These are phyloP conservation scores for Alethe castanea DNA, from an alignment of 2,113 vertebrate species.

Conservation along the genomic window DNA sequence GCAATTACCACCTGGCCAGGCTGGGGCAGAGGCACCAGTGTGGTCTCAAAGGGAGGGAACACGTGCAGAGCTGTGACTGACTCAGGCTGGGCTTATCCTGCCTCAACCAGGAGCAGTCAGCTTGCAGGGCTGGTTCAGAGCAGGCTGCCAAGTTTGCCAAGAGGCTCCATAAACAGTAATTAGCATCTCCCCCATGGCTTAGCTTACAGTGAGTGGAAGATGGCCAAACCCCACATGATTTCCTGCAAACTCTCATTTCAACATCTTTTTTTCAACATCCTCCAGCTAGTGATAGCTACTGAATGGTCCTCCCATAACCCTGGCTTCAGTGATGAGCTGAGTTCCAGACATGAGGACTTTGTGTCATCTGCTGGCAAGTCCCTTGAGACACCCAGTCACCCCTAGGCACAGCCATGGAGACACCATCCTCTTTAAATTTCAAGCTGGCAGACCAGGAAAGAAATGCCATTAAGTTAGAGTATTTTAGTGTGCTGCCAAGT, in stretches of 20 bases:
- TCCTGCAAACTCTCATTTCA: not conserved
- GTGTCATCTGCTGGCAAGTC: not conserved
- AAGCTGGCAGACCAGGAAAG: not conserved
- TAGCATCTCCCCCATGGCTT: not conserved
- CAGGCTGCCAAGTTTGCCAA: not conserved
- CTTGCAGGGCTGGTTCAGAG: not conserved
- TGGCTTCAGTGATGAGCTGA: not conserved
- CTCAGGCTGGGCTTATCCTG: not conserved
- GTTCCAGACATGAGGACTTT: not conserved
- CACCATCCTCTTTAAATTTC: not conserved
- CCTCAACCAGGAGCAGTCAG: not conserved
- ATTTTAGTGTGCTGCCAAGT: not conserved
- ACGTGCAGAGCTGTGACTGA: accelerated
- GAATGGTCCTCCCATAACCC: not conserved
- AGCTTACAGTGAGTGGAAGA: not conserved
- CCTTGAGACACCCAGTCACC: not conserved
- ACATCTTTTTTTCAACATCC: not conserved
- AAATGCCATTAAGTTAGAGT: not conserved
- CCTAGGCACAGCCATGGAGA: not conserved
- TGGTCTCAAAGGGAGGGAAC: not conserved
- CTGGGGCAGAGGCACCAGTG: not conserved
- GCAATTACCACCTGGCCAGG: not conserved
- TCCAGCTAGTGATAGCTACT: not conserved
- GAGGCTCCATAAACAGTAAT: not conserved
- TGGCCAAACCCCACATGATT: not conserved